Conservation (phyloP, 2,888 invertebrate genomes). For the Ichneumon xanthorius region DNA sequence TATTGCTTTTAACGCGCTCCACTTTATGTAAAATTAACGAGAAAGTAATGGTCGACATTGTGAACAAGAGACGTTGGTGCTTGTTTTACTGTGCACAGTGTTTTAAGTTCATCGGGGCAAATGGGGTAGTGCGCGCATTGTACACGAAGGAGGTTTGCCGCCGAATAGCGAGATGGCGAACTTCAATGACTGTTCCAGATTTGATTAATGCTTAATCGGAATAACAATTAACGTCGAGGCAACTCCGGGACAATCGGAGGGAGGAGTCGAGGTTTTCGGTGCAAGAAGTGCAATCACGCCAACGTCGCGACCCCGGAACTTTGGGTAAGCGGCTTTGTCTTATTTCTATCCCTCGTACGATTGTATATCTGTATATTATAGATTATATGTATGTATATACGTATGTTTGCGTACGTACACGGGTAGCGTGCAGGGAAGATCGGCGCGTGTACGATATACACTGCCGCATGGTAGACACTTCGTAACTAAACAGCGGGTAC, state of each 20-base stretch:
- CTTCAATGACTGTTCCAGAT: constrained; percentile 9
- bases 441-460: constrained; percentile 22
- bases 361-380: constrained; percentile 16
- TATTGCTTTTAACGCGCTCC: no score
- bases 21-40: no score
- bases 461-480: constrained; percentile 43
- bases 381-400: not conserved
- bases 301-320: constrained; percentile 40
- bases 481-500: constrained; percentile 29
- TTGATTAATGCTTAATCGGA: constrained; percentile 50
- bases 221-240: constrained; percentile 39
- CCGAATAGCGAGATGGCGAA: not conserved
- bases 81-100: no score
- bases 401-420: not conserved
- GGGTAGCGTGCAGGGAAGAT: not conserved
- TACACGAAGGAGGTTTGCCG: not conserved
- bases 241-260: constrained; percentile 5
- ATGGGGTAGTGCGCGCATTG: not conserved
- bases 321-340: constrained; percentile 55
- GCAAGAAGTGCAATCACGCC: constrained; percentile 51
- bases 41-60: no score
- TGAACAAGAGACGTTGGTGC: no score
- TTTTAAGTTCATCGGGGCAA: no score
- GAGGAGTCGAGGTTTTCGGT: constrained; percentile 6
- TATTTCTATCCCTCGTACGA: constrained; percentile 18